Evolutionary conservation across 2,888 invertebrate genomes (phyloP), one percentile per base, ranked within the genome.

Genomic region (Drosophila engyochracea): DNA sequence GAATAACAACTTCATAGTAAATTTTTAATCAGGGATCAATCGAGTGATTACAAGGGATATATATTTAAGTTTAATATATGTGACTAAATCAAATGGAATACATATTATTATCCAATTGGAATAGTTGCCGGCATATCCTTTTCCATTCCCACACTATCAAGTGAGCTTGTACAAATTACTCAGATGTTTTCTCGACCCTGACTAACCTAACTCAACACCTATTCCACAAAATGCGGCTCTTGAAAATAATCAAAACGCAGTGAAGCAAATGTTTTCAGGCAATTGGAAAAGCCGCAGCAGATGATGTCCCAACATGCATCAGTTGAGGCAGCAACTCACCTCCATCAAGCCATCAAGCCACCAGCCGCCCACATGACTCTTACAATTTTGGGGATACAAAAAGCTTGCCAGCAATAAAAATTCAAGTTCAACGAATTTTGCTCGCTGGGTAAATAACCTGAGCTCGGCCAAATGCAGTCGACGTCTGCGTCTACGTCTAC

Each of bases 341-440:
- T 31, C 39, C 58, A 35, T 4, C n/a, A 6, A 41, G 22, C 44
- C 22, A 22, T 4, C 22, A 7, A 47, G 25, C 25, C 9, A 25
- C 25, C 47, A 25, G 47, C 47, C 47, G 9, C 47, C 60, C 59
- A 59, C 52, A 55, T 55, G 65, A 63, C 66, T 58, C 31, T 54
- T 66, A 73, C 69, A 54, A 41, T 58, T 54, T 57, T 52, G 12
- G 53, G 61, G 53, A 60, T 53, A 65, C 60, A 64, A 71, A 72
- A 74, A 80, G 71, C 64, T 76, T 75, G 81, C 72, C 44, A 74
- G 75, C 76, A 61, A 77, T 76, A 80, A 72, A 80, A 86, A 79
- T 82, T 81, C 78, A 85, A 85, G 85, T 85, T 85, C 85, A 87
- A 87, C 77, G 88, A 76, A 83, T 85, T 85, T 81, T 70, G 73